Base-by-base conservation (phyloP, 2,888 invertebrate genomes). In the Agrotis ipsilon region DNA sequence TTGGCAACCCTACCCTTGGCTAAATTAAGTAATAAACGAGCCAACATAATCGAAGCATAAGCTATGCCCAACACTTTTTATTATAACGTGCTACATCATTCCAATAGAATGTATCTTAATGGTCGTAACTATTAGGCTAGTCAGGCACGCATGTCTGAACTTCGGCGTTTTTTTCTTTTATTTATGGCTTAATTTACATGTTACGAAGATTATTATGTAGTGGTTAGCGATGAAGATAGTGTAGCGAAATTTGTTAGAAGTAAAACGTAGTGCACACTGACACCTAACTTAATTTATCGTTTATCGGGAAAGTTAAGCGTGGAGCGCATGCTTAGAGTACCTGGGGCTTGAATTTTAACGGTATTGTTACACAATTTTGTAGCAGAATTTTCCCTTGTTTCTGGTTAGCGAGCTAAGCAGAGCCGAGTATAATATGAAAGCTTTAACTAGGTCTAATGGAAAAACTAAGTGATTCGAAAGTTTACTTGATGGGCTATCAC, bases 11-110 rank as follows among this genome's bases (percentile, higher is more conserved):
- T 85, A 65, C 63, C 64, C 62, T 86, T 88, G 89, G 90, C 91
- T 93, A 93, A 94, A 95, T 95, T 94, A 94, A 95, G 94, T 92
- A 92, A 93, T 95, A 93, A 95, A 94, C 93, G 89, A 92, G 90
- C 88, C 90, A 90, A 90, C 90, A 87, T 92, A 91, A 91, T 91
- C 89, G 90, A 90, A 90, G 86, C 84, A 87, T 92, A 91, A 91
- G 89, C 86, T 87, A 74, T 77, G 75, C 68, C 83, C 88, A 85
- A 87, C 86, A 85, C 83, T 89, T 91, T 91, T 87, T 89, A 88
- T 90, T 90, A 88, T 88, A 83, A 87, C 86, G 83, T 86, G 85
- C 87, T 85, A 80, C 86, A 87, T 88, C 86, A 88, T 88, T 86
- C 77, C 82, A 81, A 84, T 85, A 87, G 85, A 87, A 90, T 88